Evolutionary conservation across 2,888 invertebrate species (phyloP), one percentile per base, ranked within the genome.

Genomic region (Imbricaverruca yamaguchii): DNA sequence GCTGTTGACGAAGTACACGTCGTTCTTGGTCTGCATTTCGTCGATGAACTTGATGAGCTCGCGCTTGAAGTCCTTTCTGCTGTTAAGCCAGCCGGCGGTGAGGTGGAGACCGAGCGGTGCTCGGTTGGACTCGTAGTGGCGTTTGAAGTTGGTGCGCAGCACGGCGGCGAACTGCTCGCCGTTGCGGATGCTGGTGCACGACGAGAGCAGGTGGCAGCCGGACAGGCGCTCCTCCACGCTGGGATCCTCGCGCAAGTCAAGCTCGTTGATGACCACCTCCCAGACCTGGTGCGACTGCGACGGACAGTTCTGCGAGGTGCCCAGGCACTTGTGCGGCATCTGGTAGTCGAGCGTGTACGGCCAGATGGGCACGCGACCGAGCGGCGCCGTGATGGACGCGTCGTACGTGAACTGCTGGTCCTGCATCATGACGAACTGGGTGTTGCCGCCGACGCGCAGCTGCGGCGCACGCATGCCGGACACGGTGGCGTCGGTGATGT

Each of bases 261-360:
- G 88, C 87, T 96, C 96, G 87, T 96, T 96, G 94, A 96, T 95
- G 81, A 96, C 96, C 92, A 96, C 96, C 89, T 96, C 96, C 96
- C 96, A 96, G 74, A 96, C 94, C 56, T 96, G 95, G 86, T 96
- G 96, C 85, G 94, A 94, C 81, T 87, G 84, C 57, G 87, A 86
- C 53, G 96, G 96, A 86, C 96, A 96, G 87, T 96, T 96, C 87
- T 95, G 95, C 23, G 95, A 95, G 87, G 96, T 96, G 83, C 95
- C 95, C 87, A 95, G 95, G 87, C 96, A 96, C 87, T 94, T 95
- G 89, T 97, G 96, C 0, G 96, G 95, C 94, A 97, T 95, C 83
- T 95, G 92, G 92, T 95, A 97, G 90, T 97, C 97, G 55, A 98
- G 89, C 4, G 97, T 97, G 89, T 97, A 98, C 0, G 98, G 98